Base-by-base conservation (phyloP, 2,888 invertebrate species). In the Agrochola lota region DNA sequence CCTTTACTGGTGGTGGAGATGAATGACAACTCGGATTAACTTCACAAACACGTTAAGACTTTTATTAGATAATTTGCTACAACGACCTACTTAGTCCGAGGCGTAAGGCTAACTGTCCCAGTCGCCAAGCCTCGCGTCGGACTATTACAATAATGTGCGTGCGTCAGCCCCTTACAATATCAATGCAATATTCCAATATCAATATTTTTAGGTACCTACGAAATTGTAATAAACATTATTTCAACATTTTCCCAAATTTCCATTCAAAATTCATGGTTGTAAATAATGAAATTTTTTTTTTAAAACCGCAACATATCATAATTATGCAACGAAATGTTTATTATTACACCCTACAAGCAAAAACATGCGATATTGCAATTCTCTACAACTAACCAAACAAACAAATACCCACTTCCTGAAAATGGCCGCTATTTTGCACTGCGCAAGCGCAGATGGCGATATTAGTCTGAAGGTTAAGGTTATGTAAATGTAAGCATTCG, bases 391-490 rank as follows among this genome's bases (percentile, higher is more conserved):
- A 63, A 72, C 40, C 55, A 71, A 71, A 72, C 15, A 71, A 70
- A 71, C 40, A 69, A 68, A 35, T 17, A 59, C 55, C 40, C 60
- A 85, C 69, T 77, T 85, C 72, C 82, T 83, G 55, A 73, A 80
- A 76, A 72, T 76, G 68, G 69, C 60, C 23, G 70, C 49, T 17
- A 49, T 64, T 81, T 63, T 68, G 73, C 71, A 69, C 30, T 40
- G 63, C 59, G 63, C 74, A 57, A 30, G 68, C 79, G 73, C 76
- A 83, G 60, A 68, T 74, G 75, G 67, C 46, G 63, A 66, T 62
- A 26, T 52, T 80, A 57, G 26, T 73, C 59, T 77, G 76, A 83
- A 85, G 83, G 86, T 85, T 74, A 80, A 35, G 73, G 55, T 70
- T 70, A 64, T 70, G 46, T 60, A 71, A 78, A 80, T 59, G 26